Evolutionary conservation across 2,888 invertebrate species (phyloP).

Genomic region (Nysson spinosus): DNA sequence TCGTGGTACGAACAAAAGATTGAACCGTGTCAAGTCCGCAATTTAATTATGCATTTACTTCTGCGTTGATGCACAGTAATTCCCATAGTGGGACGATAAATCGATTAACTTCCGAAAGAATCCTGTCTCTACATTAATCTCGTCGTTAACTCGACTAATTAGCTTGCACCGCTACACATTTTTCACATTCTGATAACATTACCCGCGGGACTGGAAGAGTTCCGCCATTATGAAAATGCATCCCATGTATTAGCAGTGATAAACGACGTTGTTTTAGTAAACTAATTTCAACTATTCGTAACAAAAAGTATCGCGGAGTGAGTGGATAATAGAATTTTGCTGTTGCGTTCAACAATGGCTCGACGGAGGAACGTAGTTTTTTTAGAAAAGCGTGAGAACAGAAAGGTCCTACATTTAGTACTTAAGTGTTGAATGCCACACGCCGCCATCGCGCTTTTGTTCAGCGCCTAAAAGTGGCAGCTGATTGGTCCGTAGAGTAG

Average conservation of each 20-base stretch:
- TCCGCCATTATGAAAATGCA: conserved; percentile 46
- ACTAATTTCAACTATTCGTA: no score
- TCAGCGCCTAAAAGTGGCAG: no score
- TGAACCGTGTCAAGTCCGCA: neutral
- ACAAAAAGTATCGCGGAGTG: no score
- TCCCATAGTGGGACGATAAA: no score
- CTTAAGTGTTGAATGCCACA: no score
- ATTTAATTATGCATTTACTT: neutral
- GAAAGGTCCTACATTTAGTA: no score
- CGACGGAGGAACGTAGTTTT: no score
- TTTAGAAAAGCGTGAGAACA: no score
- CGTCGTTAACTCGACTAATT: conserved; percentile 1
- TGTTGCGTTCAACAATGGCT: no score
- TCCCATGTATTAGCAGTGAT: conserved; percentile 24
- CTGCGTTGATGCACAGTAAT: neutral
- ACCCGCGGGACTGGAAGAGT: conserved; percentile 27
- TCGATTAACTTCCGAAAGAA: neutral
- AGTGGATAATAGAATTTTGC: neutral
- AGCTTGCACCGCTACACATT: neutral
- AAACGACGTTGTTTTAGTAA: conserved; percentile 20
- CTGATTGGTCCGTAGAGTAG: no score
- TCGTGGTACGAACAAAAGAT: no score
- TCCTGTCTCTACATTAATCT: conserved; percentile 2
- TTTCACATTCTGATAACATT: conserved; percentile 19
- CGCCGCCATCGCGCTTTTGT: no score